Conservation (phyloP, 2,797 vertebrate genomes). For the Halcyon chelicuti region DNA sequence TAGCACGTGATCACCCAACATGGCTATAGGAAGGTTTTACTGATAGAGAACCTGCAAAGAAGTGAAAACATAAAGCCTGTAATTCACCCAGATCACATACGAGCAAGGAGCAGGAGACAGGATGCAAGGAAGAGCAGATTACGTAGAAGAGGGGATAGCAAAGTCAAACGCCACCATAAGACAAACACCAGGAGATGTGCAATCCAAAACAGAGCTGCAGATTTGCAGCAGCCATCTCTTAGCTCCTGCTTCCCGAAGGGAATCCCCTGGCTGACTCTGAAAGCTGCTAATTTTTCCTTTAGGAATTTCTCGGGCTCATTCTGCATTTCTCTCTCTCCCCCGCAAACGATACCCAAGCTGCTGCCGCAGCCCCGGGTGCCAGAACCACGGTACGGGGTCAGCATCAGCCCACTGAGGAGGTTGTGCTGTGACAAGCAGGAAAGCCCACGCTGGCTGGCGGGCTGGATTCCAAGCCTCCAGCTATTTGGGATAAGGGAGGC, state of each 20-base stretch:
- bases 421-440: not conserved
- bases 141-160: not conserved
- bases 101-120: not conserved
- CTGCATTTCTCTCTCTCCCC: not conserved
- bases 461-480: constrained; percentile 28
- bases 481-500: not conserved
- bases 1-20: not conserved
- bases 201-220: not conserved
- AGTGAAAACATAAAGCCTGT: not conserved
- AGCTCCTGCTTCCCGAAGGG: not conserved
- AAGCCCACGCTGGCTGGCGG: not conserved
- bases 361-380: not conserved
- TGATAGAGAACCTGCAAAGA: not conserved
- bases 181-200: constrained; percentile 7
- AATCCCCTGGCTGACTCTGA: not conserved
- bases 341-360: not conserved
- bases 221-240: not conserved
- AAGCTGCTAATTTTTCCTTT: not conserved
- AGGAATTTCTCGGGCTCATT: not conserved
- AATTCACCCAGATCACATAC: not conserved
- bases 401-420: not conserved
- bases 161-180: not conserved
- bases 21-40: not conserved
- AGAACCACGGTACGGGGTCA: not conserved
- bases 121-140: not conserved